A percentile compares a stretch with the other conserved stretches of the same genome.
phyloP scores from a whole-genome alignment of 2,888 invertebrate genomes.

The Caenorhabditis sp. region DNA sequence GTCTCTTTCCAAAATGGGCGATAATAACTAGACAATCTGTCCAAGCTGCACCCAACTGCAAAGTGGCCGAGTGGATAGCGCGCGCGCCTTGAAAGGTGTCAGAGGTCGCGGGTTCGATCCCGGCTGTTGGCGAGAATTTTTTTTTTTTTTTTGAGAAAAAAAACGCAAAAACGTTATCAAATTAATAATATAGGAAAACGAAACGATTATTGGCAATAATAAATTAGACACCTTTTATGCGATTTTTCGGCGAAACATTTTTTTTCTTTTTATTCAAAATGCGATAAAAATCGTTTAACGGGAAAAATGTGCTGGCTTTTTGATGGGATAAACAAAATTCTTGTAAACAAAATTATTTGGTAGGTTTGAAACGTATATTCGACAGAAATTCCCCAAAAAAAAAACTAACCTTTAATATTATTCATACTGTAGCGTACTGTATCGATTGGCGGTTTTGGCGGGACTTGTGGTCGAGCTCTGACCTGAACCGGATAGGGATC shows the following conservation, averaged over 20 bases:
- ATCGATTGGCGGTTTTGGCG: constrained; percentile 80
- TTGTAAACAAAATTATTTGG: background rate
- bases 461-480: constrained; percentile 62
- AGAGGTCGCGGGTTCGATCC: background rate
- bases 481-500: constrained; percentile 45
- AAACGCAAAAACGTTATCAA: background rate
- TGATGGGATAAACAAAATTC: too few relatives aligned
- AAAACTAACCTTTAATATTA: constrained; percentile 81
- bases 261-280: too few relatives aligned
- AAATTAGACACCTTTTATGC: constrained; percentile 5
- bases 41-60: too few relatives aligned
- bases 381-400: background rate
- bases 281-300: background rate
- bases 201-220: background rate
- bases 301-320: background rate
- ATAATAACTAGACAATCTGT: background rate
- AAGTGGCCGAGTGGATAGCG: too few relatives aligned
- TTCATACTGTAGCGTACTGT: constrained; percentile 94
- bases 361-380: background rate
- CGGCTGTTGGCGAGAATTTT: background rate
- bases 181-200: background rate
- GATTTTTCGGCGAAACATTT: background rate
- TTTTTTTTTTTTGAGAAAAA: background rate
- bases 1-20: background rate
- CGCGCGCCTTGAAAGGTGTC: too few relatives aligned